Conservation (phyloP, 2,888 invertebrate genomes). For the Ichneumoninae sp. region DNA sequence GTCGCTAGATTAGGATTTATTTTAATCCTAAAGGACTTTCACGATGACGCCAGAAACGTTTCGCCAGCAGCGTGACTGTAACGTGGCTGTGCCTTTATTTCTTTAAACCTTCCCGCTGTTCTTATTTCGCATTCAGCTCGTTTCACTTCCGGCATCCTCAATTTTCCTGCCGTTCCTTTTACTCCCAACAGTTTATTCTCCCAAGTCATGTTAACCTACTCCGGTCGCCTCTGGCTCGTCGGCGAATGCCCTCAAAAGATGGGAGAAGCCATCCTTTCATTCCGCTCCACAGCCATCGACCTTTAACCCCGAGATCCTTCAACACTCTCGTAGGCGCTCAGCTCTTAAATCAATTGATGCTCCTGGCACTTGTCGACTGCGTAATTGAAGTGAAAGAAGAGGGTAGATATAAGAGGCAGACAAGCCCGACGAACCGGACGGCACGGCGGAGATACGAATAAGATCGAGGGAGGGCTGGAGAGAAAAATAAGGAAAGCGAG, state of each 20-base stretch:
- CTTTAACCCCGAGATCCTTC: conserved; percentile 62
- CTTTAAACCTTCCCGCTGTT: conserved; percentile 21
- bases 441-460: conserved; percentile 42
- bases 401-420: conserved; percentile 48
- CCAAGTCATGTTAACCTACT: conserved; percentile 33
- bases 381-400: conserved; percentile 72
- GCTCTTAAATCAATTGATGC: conserved; percentile 76
- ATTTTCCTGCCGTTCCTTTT: conserved; percentile 34
- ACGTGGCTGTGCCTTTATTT: not conserved
- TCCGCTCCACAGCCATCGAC: conserved; percentile 59
- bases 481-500: conserved; percentile 37
- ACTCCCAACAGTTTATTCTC: conserved; percentile 26
- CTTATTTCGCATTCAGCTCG: conserved; percentile 21
- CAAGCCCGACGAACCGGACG: conserved; percentile 51
- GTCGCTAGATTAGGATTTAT: conserved; percentile 79
- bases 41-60: not conserved
- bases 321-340: conserved; percentile 57
- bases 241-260: conserved; percentile 17
- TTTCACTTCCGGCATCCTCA: conserved; percentile 9
- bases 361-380: conserved; percentile 65
- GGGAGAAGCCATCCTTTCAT: conserved; percentile 55
- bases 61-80: not conserved
- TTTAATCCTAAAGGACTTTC: conserved; percentile 74
- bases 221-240: not conserved
- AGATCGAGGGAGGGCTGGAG: conserved; percentile 10